A percentile compares a stretch with the other conserved stretches of the same genome.
These are phyloP conservation scores for Mallotus villosus DNA, from an alignment of 2,797 vertebrate genomes.

Conservation along the genomic window DNA sequence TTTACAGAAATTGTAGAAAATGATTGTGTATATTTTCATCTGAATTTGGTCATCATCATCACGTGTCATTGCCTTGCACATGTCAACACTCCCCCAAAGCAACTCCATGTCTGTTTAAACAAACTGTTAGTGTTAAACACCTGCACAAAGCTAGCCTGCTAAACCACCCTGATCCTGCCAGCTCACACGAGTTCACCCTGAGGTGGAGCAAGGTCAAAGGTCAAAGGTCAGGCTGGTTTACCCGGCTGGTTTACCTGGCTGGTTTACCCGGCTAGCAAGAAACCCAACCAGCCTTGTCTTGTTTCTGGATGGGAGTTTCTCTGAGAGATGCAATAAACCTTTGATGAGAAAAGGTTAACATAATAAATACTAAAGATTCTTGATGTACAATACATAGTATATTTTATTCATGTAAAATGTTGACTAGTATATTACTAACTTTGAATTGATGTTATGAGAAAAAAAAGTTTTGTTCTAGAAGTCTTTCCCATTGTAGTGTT, in stretches of 20 bases:
- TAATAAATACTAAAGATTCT: slow-evolving; percentile 70
- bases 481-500: slow-evolving; percentile 58
- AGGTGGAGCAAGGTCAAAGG: background rate
- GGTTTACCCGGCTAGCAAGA: background rate
- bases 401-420: slow-evolving; percentile 76
- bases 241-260: background rate
- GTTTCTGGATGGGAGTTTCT: slow-evolving; percentile 49
- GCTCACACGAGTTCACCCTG: background rate
- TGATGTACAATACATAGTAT: slow-evolving; percentile 75
- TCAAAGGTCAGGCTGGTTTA: background rate
- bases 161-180: background rate
- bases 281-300: background rate
- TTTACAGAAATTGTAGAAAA: background rate
- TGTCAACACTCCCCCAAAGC: slow-evolving; percentile 32
- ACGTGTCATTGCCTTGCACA: background rate
- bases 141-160: slow-evolving; percentile 18
- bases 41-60: background rate
- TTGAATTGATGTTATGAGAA: slow-evolving; percentile 57
- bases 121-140: slow-evolving; percentile 25
- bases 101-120: slow-evolving; percentile 41
- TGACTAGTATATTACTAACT: slow-evolving; percentile 71
- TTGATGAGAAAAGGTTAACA: slow-evolving; percentile 65
- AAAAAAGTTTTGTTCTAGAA: slow-evolving; percentile 60
- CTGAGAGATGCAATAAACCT: slow-evolving; percentile 74
- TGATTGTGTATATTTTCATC: background rate